Conservation (phyloP, 2,888 invertebrate genomes). For the Cataglyphis altisquamis region DNA sequence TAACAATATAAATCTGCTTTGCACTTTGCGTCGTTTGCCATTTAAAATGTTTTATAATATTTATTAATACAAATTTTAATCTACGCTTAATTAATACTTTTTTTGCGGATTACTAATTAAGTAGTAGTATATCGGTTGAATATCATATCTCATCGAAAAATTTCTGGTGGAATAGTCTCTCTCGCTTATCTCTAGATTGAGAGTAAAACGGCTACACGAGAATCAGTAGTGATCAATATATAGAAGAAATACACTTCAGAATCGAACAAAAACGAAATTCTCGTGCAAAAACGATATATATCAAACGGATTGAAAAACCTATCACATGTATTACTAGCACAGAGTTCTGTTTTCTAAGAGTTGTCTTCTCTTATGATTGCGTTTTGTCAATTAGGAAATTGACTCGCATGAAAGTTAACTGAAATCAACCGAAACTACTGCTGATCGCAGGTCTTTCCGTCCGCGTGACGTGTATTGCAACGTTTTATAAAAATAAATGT, state of each 20-base stretch:
- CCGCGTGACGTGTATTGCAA: conserved; percentile 28
- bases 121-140: conserved; percentile 28
- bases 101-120: conserved; percentile 25
- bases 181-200: conserved; percentile 9
- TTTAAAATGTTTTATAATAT: not conserved
- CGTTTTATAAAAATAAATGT: not conserved
- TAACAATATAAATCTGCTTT: conserved; percentile 21
- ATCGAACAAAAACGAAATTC: not conserved
- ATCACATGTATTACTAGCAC: not conserved
- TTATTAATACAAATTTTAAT: conserved; percentile 40
- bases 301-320: conserved; percentile 1
- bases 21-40: not conserved
- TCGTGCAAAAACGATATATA: conserved; percentile 7
- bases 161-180: conserved; percentile 32
- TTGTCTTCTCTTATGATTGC: conserved; percentile 1
- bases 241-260: not conserved
- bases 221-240: not conserved
- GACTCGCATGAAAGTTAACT: not conserved
- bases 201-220: conserved; percentile 4
- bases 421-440: not conserved
- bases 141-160: conserved; percentile 9
- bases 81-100: conserved; percentile 33
- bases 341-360: not conserved
- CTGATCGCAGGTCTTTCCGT: not conserved
- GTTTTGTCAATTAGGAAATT: conserved; percentile 30